A percentile compares a stretch with the other conserved stretches of the same genome.
Evolutionary conservation across 2,797 vertebrate genomes (phyloP).

Genomic region (Decapterus maruadsi): DNA sequence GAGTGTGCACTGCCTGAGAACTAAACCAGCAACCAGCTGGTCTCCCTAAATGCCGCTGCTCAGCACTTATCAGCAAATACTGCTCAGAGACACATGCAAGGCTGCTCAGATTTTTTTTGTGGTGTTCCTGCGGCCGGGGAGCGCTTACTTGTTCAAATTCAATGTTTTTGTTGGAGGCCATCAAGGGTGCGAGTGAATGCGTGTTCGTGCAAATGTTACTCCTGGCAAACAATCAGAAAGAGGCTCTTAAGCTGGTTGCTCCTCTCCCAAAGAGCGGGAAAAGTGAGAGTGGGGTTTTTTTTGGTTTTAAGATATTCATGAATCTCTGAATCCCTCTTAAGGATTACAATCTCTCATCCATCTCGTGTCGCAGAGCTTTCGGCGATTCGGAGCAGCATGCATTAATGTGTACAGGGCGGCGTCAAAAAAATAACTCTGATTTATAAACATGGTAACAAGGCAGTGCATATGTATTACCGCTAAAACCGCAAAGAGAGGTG

Average conservation of each 20-base stretch:
- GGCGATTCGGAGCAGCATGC: slow-evolving; percentile 68
- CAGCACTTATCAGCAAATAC: slow-evolving; percentile 56
- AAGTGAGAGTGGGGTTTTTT: slow-evolving; percentile 52
- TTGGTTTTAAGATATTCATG: slow-evolving; percentile 82
- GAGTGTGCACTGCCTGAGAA: slow-evolving; percentile 50
- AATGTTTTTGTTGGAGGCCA: slow-evolving; percentile 68
- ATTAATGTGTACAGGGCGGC: slow-evolving; percentile 72
- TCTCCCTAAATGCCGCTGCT: slow-evolving; percentile 40
- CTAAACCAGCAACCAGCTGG: slow-evolving; percentile 64
- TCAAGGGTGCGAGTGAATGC: slow-evolving; percentile 44
- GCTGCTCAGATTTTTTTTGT: slow-evolving; percentile 14
- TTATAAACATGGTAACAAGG: slow-evolving; percentile 84
- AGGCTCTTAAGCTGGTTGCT: slow-evolving; percentile 68
- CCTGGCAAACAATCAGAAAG: slow-evolving; percentile 68
- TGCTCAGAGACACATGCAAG: slow-evolving; percentile 42
- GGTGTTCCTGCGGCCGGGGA: slow-evolving; percentile 49
- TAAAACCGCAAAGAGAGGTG: slow-evolving; percentile 67
- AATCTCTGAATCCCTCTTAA: slow-evolving; percentile 82
- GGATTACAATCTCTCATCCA: slow-evolving; percentile 85
- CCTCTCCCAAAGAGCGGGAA: slow-evolving; percentile 48
- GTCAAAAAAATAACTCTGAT: slow-evolving; percentile 68
- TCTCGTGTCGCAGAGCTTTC: slow-evolving; percentile 73
- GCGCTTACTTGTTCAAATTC: slow-evolving; percentile 66
- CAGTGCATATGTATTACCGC: slow-evolving; percentile 81
- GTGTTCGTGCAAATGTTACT: slow-evolving; percentile 69